A percentile compares a stretch with the other conserved stretches of the same genome.
These are phyloP conservation scores for Ennomos erosarius DNA, from an alignment of 2,888 invertebrate species.

Conservation along the genomic window DNA sequence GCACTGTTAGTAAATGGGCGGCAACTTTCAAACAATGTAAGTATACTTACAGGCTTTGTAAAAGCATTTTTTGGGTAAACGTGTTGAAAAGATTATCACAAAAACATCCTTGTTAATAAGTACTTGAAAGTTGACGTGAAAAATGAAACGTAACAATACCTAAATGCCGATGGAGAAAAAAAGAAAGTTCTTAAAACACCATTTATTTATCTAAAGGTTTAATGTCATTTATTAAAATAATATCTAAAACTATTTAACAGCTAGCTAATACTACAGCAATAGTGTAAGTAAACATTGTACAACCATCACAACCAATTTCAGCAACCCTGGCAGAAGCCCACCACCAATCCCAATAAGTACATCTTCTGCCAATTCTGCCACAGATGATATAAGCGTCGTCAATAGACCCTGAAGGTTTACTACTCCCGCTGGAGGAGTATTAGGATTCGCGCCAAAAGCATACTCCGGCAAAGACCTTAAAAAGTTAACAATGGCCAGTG, in stretches of 20 bases:
- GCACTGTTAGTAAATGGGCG: too few species aligned
- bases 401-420: constrained; percentile 66
- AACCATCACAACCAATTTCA: constrained; percentile 69
- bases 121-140: too few species aligned
- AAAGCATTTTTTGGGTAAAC: too few species aligned
- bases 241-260: constrained; percentile 27
- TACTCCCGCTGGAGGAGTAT: constrained; percentile 56
- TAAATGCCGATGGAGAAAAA: too few species aligned
- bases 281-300: constrained; percentile 64
- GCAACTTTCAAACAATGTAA: too few species aligned
- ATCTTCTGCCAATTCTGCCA: constrained; percentile 71
- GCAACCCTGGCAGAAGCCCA: constrained; percentile 67
- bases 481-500: constrained; percentile 77
- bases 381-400: constrained; percentile 56
- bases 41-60: too few species aligned
- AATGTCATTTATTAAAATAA: too few species aligned
- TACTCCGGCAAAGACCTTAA: constrained; percentile 70
- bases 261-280: constrained; percentile 49
- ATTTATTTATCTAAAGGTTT: too few species aligned
- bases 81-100: too few species aligned
- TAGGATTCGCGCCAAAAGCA: constrained; percentile 71
- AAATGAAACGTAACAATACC: too few species aligned
- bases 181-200: too few species aligned
- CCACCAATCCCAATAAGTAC: constrained; percentile 69
- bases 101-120: too few species aligned